A percentile compares a stretch with the other conserved stretches of the same genome.
These are phyloP conservation scores for Paratilapia polleni DNA, from an alignment of 2,113 vertebrate genomes.

Conservation along the genomic window DNA sequence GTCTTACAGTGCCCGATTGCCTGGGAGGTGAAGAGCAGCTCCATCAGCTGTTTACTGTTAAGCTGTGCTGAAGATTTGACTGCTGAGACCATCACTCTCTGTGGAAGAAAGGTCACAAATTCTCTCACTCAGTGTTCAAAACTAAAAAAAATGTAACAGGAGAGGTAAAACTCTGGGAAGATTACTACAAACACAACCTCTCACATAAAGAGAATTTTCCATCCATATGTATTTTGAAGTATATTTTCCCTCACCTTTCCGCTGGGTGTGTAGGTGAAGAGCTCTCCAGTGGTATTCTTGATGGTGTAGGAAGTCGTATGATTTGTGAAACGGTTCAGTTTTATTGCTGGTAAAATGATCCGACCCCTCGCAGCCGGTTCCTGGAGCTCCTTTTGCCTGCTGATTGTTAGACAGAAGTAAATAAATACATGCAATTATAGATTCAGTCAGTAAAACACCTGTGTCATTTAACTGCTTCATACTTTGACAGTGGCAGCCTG, in stretches of 20 bases:
- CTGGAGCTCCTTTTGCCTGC: conserved; percentile 80
- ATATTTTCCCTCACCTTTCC: conserved; percentile 81
- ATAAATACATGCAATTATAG: not conserved
- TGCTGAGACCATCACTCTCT: conserved; percentile 77
- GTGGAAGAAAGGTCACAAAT: conserved; percentile 24
- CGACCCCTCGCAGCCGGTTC: conserved; percentile 79
- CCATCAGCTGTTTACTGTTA: conserved; percentile 81
- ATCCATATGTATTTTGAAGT: too few relatives aligned
- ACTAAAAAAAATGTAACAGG: not conserved
- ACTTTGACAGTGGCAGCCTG: conserved; percentile 91
- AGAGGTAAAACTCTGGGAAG: not conserved
- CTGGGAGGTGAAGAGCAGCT: conserved; percentile 80
- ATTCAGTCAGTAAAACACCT: not conserved
- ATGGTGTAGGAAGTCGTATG: conserved; percentile 86
- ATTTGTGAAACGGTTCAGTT: conserved; percentile 86
- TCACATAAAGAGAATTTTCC: too few relatives aligned
- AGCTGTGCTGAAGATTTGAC: conserved; percentile 78
- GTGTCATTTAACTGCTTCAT: conserved; percentile 5
- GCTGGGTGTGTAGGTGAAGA: conserved; percentile 85
- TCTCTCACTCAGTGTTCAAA: not conserved
- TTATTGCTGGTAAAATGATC: conserved; percentile 82
- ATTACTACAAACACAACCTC: not conserved
- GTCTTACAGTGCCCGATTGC: conserved; percentile 92
- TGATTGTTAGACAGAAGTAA: not conserved
- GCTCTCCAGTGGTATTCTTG: conserved; percentile 89